phyloP scores from a whole-genome alignment of 2,113 vertebrate genomes.

The Benthochromis sp. region DNA sequence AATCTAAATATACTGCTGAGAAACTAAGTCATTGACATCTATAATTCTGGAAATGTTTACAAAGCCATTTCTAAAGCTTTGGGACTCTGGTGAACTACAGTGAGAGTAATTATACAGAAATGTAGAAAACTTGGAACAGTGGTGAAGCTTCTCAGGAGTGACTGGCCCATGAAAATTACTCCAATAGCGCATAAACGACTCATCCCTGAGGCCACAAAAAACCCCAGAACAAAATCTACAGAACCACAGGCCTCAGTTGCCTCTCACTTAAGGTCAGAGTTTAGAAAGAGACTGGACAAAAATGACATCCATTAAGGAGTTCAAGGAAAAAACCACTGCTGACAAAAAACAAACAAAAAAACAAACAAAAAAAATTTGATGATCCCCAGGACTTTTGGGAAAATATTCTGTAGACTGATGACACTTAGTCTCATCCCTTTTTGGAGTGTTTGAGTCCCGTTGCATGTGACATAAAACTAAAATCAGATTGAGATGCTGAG shows the following conservation, averaged over 20 bases:
- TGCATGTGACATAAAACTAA: background rate
- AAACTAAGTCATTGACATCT: background rate
- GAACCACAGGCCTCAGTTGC: background rate
- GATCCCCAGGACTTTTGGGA: background rate
- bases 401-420: background rate
- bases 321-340: background rate
- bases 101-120: background rate
- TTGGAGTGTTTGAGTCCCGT: background rate
- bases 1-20: background rate
- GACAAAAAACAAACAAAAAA: background rate
- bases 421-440: background rate
- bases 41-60: background rate
- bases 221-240: background rate
- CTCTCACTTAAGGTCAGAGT: background rate
- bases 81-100: background rate
- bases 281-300: background rate
- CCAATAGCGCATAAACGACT: background rate
- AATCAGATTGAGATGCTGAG: background rate
- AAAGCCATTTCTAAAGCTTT: background rate
- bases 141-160: background rate
- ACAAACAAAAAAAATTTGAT: accelerated
- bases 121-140: background rate
- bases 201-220: background rate
- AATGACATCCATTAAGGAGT: background rate
- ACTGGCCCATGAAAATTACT: background rate